A percentile compares a stretch with the other conserved stretches of the same genome.
Evolutionary conservation across 2,888 invertebrate genomes (phyloP).

Genomic region (Drosophila leonis): DNA sequence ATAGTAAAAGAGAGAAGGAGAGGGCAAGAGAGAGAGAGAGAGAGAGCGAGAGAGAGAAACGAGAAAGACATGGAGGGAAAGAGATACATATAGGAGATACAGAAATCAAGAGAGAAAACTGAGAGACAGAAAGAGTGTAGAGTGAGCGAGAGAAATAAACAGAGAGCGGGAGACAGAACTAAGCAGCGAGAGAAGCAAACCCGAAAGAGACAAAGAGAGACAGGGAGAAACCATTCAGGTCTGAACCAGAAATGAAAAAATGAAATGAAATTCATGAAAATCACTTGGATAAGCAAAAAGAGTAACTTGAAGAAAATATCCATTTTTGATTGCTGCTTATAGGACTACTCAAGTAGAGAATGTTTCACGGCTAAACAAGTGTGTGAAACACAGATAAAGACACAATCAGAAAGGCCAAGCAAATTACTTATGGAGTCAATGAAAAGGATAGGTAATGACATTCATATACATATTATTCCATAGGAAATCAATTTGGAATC

Average conservation of each 20-base stretch:
- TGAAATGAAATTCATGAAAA: neutral
- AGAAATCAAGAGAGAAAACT: neutral
- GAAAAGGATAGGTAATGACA: neutral
- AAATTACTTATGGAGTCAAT: neutral
- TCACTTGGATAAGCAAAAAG: neutral
- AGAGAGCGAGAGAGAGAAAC: neutral
- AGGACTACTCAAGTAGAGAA: too few species aligned
- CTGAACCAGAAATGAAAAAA: too few species aligned
- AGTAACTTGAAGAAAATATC: neutral
- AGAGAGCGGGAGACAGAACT: neutral
- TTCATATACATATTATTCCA: neutral
- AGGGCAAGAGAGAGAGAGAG: neutral
- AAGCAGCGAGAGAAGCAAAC: too few species aligned
- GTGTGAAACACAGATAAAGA: too few species aligned
- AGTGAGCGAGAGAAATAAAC: neutral
- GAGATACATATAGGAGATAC: neutral
- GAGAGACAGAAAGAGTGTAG: neutral
- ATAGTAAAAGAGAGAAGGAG: neutral
- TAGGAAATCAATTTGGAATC: neutral
- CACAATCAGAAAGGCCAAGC: too few species aligned
- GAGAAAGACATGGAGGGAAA: neutral
- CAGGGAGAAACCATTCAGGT: neutral
- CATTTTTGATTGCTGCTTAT: too few species aligned
- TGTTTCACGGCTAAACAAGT: too few species aligned
- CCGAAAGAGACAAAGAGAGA: neutral